Base-by-base conservation (phyloP, 2,797 vertebrate genomes). In the Apodemus agrarius region DNA sequence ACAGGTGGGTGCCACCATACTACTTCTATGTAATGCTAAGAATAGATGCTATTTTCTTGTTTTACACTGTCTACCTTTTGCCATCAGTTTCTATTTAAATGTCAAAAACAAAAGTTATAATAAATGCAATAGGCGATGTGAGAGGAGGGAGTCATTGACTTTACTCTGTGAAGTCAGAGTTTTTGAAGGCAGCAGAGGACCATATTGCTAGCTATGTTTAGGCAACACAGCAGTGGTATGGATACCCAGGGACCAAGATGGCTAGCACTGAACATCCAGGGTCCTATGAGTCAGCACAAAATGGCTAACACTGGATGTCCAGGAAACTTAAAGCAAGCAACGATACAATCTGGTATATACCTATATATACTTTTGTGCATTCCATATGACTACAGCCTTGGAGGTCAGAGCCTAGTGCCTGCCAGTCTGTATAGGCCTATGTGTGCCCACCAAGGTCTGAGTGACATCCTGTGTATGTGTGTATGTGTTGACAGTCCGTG, bases 51-150 rank as follows among this genome's bases (percentile, higher is more conserved):
- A 78, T 87, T 76, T 93, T 76, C 63, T 78, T 54, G 59, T 5
- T 93, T 11, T 80, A 54, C 83, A 83, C 75, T 65, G 54, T 37
- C 65, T 67, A 75, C 2, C 76, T 26, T 61, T 94, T 81, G 12
- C 80, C 40, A 26, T 82, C 52, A 89, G 88, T 91, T 96, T 52
- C 82, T 87, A 46, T 49, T 96, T 65, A 94, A 49, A 91, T 76
- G 21, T 79, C 31, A n/a, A 92, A 96, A 96, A 80, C 4, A 89
- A 84, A 78, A 40, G 37, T 52, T 72, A 84, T 7, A 57, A 78
- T 17, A 84, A 93, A 61, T 78, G 69, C 16, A 43, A 43, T 93
- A 63, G 75, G 59, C 61, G 34, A 21, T 31, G 4, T 43, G 37
- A 59, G 31, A 40, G 8, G 21, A 74, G 14, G 67, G 16, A 9